Conservation (phyloP, 2,888 invertebrate species). For the Drosophila helvetica region DNA sequence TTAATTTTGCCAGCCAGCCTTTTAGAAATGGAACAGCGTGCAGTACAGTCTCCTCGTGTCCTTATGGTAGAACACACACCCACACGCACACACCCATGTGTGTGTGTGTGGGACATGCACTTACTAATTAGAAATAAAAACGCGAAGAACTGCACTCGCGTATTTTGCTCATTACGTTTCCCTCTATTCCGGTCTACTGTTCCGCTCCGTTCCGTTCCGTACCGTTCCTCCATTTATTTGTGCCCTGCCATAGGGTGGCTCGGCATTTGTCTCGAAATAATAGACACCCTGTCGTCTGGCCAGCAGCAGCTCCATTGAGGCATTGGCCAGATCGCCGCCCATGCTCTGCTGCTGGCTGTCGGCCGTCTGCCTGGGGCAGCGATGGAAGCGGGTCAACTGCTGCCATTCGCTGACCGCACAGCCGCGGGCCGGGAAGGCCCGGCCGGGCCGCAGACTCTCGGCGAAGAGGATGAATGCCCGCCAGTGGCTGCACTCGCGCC, state of each 20-base stretch:
- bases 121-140: constrained; percentile 81
- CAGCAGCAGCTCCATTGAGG: constrained; percentile 54
- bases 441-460: constrained; percentile 50
- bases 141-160: constrained; percentile 62
- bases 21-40: constrained; percentile 48
- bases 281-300: constrained; percentile 72
- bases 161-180: constrained; percentile 52
- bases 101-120: constrained; percentile 42
- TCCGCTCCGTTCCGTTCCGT: too few relatives aligned
- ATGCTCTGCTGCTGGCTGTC: constrained; percentile 54
- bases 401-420: constrained; percentile 69
- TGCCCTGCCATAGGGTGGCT: constrained; percentile 62
- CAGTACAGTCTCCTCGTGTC: neutral
- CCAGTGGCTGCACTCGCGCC: constrained; percentile 81
- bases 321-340: constrained; percentile 70
- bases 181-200: constrained; percentile 15
- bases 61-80: constrained; percentile 12
- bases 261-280: constrained; percentile 74
- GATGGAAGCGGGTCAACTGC: constrained; percentile 67
- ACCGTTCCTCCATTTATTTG: too few relatives aligned
- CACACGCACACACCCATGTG: constrained; percentile 31
- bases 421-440: constrained; percentile 63
- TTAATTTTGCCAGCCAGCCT: constrained; percentile 78
- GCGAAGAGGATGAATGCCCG: constrained; percentile 80
- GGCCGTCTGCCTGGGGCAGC: constrained; percentile 63